A percentile compares a stretch with the other conserved stretches of the same genome.
Conservation (phyloP, 2,797 vertebrate genomes). For the Brachyalestes nurse region DNA sequence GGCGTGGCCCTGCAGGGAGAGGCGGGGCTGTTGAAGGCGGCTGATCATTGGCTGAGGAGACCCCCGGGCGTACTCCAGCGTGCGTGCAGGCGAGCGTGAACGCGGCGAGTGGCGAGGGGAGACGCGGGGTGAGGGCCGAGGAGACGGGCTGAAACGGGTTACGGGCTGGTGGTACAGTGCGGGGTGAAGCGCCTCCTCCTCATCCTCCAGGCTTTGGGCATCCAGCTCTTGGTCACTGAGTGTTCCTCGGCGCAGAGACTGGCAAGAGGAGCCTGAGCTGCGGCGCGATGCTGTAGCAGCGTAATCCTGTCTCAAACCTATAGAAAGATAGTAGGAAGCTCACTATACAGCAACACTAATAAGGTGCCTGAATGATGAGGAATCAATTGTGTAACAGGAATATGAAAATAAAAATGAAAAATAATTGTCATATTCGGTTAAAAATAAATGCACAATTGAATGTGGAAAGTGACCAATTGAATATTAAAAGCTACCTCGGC, state of each 20-base stretch:
- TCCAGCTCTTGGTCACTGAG: conserved; percentile 98
- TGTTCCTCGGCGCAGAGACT: conserved; percentile 91
- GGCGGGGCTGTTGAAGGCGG: conserved; percentile 95
- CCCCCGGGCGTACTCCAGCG: conserved; percentile 88
- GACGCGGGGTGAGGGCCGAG: conserved; percentile 91
- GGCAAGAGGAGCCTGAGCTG: conserved; percentile 97
- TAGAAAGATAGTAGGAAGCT: not conserved
- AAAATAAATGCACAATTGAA: not conserved
- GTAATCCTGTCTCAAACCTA: conserved; percentile 96
- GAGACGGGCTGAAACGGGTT: conserved; percentile 93
- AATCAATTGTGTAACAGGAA: not conserved
- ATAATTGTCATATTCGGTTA: too few relatives aligned
- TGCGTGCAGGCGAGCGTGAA: conserved; percentile 93
- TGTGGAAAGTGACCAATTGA: not conserved
- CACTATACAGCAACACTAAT: not conserved
- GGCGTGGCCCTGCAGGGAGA: conserved; percentile 92
- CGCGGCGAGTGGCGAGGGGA: conserved; percentile 95
- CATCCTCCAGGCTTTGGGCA: conserved; percentile 95
- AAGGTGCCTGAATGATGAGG: not conserved
- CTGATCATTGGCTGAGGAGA: conserved; percentile 95
- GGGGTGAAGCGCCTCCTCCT: conserved; percentile 89
- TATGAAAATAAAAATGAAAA: too few relatives aligned
- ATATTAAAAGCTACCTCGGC: too few relatives aligned
- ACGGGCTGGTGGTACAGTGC: conserved; percentile 86
- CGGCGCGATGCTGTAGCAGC: conserved; percentile 93